A percentile compares a stretch with the other conserved stretches of the same genome.
Conservation (phyloP, 2,113 vertebrate species). For the Puntigrus tetrazona region DNA sequence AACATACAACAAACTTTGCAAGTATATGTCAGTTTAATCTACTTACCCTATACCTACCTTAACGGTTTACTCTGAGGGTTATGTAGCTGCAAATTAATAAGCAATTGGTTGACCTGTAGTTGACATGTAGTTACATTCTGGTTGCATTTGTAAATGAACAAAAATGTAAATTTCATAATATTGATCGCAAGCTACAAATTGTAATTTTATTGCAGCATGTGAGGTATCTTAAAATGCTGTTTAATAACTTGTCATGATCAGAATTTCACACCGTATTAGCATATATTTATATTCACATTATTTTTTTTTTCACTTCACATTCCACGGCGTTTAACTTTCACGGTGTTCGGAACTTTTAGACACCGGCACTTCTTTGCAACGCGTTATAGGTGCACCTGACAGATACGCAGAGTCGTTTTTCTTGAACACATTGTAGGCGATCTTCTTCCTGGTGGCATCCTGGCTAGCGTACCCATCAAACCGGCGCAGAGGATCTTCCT, state of each 20-base stretch:
- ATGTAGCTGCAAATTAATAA: too few species aligned
- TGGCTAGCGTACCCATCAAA: conserved; percentile 84
- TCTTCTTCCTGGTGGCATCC: conserved; percentile 81
- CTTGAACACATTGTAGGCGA: conserved; percentile 77
- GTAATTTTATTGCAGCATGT: background rate
- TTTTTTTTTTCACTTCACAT: background rate
- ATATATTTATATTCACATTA: background rate
- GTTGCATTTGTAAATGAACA: too few species aligned
- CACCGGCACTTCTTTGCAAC: background rate
- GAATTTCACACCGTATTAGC: background rate
- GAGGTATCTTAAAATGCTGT: background rate
- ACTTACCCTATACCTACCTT: too few species aligned
- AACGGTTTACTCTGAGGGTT: too few species aligned
- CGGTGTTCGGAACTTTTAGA: background rate
- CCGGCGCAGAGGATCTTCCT: conserved; percentile 82
- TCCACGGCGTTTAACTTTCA: background rate
- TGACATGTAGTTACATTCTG: too few species aligned
- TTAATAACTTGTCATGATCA: background rate
- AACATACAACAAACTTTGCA: too few species aligned
- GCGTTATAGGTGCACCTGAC: conserved; percentile 72
- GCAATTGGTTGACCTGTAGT: too few species aligned
- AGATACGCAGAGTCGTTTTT: conserved; percentile 85
- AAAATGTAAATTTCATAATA: too few species aligned
- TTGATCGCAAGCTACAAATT: too few species aligned
- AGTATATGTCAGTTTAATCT: too few species aligned